Evolutionary conservation across 2,797 vertebrate species (phyloP).

Genomic region (Neosalanx taihuensis): DNA sequence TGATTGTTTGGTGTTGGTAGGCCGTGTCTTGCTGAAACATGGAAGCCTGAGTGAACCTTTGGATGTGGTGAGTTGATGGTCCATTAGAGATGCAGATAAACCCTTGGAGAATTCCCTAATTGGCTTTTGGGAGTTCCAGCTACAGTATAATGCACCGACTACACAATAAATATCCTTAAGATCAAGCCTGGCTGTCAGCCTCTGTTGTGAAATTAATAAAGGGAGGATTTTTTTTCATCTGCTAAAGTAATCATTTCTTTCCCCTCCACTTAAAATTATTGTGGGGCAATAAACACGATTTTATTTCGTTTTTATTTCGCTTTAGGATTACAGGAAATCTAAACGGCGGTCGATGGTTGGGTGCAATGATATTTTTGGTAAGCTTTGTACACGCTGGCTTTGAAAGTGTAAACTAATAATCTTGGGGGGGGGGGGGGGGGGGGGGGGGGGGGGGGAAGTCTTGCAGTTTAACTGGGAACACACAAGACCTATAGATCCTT

Average conservation of each 20-base stretch:
- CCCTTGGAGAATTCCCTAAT: constrained; percentile 43
- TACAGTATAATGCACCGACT: constrained; percentile 7
- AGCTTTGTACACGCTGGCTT: background rate
- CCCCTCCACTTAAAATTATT: constrained; percentile 17
- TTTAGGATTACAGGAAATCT: constrained; percentile 16
- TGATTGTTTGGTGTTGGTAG: constrained; percentile 46
- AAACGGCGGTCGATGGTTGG: constrained; percentile 5
- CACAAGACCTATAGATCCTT: constrained; percentile 21
- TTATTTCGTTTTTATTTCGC: constrained; percentile 9
- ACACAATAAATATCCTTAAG: constrained; percentile 19
- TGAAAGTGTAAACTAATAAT: constrained; percentile 29
- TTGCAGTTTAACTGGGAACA: constrained; percentile 33
- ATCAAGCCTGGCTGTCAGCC: constrained; percentile 1
- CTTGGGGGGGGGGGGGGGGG: background rate
- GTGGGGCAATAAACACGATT: constrained; percentile 13
- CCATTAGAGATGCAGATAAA: constrained; percentile 58
- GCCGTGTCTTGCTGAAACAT: constrained; percentile 33
- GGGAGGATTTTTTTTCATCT: constrained; percentile 18
- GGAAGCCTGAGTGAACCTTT: constrained; percentile 39
- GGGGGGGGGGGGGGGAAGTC: background rate
- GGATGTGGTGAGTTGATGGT: constrained; percentile 56
- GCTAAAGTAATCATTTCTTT: constrained; percentile 22
- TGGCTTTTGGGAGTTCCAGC: constrained; percentile 23
- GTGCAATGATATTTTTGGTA: constrained; percentile 21
- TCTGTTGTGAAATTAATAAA: constrained; percentile 24